Base-by-base conservation (phyloP, 2,888 invertebrate species). In the Diarsia brunnea region DNA sequence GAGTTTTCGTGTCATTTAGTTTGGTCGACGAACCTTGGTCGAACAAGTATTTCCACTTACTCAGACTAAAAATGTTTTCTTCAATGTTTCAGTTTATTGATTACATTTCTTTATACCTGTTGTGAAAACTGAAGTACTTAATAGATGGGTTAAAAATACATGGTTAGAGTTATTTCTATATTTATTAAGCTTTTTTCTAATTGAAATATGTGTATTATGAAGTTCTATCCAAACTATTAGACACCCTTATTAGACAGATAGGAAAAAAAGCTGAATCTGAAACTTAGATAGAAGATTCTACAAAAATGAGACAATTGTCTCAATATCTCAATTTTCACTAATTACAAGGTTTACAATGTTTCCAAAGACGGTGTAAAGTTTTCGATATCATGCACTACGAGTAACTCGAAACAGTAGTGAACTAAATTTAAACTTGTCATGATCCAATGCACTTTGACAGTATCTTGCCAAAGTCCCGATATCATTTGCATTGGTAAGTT, bases 1-100 rank as follows among this genome's bases (percentile, higher is more conserved):
- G 24, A 66, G 69, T 79, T 75, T 69, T 81, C 69, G 43, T 81
- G 58, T 74, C 70, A 75, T 81, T 70, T 81, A 21, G 55, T 70
- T 81, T 67, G 65, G 69, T 75, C 69, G 67, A 61, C 69, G 69
- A 79, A 78, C 78, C 64, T 58, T 65, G 55, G 55, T 27, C 21
- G 55, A 45, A 72, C 64, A 58, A 45, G 21, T 51, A 71, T 70
- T 51, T 77, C 38, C 53, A 53, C 53, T 77, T 19, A 21, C 19
- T 12, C 31, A 55, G 53, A 55, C 71, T 24, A 14, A 45, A 72
- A 71, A 47, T 45, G 14, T 47, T 72, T 69, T 45, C 55, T 16
- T 24, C 31, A 72, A 71, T 55, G n/a, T 55, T 72, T n/a, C 10
- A 16, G 11, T 60, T 27, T 27, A 63, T 24, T 63, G 38, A 43